Evolutionary conservation across 1,140 invertebrate species (phyloP).

Genomic region (Goniozus legneri): DNA sequence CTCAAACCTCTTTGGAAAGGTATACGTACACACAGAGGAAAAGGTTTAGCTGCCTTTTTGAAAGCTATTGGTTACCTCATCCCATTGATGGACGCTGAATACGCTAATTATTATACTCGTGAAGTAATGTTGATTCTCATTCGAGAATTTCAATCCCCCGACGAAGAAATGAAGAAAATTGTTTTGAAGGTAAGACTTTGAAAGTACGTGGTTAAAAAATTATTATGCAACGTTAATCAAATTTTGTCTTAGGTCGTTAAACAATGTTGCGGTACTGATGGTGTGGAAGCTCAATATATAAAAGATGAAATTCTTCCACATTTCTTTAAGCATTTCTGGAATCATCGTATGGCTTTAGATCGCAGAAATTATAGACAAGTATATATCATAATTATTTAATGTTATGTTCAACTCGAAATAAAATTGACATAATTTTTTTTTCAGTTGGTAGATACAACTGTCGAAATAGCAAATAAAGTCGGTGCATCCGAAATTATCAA

Average conservation of each 20-base stretch:
- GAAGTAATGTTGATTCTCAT: conserved; percentile 99
- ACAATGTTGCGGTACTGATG: conserved; percentile 99
- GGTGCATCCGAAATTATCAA: conserved; percentile 98
- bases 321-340: conserved; percentile 99
- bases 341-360: conserved; percentile 98
- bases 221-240: too few species aligned
- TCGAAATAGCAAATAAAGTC: conserved; percentile 99
- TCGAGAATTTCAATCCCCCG: conserved; percentile 98
- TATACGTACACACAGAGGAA: conserved; percentile 96
- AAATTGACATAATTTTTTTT: conserved; percentile 19
- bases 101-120: conserved; percentile 98
- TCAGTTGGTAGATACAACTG: conserved; percentile 95
- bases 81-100: conserved; percentile 99
- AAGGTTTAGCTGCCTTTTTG: conserved; percentile 97
- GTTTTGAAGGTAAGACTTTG: conserved; percentile 88
- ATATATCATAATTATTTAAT: conserved; percentile 9
- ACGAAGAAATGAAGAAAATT: conserved; percentile 99
- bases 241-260: conserved; percentile 87
- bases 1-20: conserved; percentile 99
- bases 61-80: conserved; percentile 99
- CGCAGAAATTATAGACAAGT: conserved; percentile 92
- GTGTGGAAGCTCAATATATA: conserved; percentile 98
- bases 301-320: conserved; percentile 98
- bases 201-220: too few species aligned
- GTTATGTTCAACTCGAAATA: conserved; percentile 9